Evolutionary conservation across 35 echinoderm and acorn worm species (phyloP).

Genomic region (Stichopus chloronotus): DNA sequence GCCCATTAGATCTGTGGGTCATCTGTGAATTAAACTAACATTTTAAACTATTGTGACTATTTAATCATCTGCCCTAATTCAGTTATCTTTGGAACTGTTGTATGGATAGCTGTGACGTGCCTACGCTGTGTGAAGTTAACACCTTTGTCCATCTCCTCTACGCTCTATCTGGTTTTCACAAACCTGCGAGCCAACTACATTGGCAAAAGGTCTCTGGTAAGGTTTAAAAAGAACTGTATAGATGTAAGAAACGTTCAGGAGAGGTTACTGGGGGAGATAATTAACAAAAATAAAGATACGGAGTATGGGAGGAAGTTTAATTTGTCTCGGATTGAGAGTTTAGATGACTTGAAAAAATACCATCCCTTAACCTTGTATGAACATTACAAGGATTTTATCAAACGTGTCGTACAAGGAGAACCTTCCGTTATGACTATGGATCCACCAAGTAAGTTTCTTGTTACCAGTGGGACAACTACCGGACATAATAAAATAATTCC

Average conservation of each 20-base stretch:
- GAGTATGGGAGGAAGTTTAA: constrained; percentile 23
- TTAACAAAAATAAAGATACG: constrained; percentile 33
- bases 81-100: no score
- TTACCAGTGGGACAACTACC: constrained; percentile 39
- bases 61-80: no score
- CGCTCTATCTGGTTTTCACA: background rate
- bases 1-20: no score
- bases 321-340: background rate
- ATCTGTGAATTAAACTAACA: no score
- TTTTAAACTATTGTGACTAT: no score
- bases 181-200: background rate
- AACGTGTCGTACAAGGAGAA: constrained; percentile 50
- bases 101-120: no score
- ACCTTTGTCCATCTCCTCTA: no score
- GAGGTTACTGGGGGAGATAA: background rate
- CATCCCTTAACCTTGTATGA: constrained; percentile 51
- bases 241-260: background rate
- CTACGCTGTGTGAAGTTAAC: no score
- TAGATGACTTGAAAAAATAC: constrained; percentile 20
- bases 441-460: constrained; percentile 7
- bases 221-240: background rate
- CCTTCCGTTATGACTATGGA: constrained; percentile 1
- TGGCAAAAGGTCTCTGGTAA: background rate
- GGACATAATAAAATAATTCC: constrained; percentile 28
- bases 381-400: constrained; percentile 35